A percentile compares a stretch with the other conserved stretches of the same genome.
Evolutionary conservation across 2,888 invertebrate species (phyloP).

Genomic region (Acleris literana): DNA sequence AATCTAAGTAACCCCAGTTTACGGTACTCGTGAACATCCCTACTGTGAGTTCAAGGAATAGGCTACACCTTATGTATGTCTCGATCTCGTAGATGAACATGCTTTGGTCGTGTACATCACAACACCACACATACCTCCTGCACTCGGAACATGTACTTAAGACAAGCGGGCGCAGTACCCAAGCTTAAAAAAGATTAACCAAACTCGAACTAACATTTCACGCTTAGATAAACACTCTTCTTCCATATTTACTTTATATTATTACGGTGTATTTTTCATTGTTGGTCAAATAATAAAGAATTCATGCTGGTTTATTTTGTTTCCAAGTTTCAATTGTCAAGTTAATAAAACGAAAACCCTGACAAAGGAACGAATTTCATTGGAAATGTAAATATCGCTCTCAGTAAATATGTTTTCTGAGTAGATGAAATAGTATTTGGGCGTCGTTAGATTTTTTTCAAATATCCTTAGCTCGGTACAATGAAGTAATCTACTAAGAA

Average conservation of each 20-base stretch:
- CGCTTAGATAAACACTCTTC: not conserved
- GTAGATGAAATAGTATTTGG: not conserved
- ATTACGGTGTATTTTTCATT: too few relatives aligned
- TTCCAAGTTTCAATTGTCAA: not conserved
- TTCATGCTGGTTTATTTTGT: not conserved
- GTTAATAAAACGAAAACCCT: conserved; percentile 3
- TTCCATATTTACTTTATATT: not conserved
- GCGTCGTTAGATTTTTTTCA: not conserved
- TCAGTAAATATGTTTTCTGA: too few relatives aligned
- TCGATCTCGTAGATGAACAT: too few relatives aligned
- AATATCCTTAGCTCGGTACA: not conserved
- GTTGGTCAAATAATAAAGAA: too few relatives aligned
- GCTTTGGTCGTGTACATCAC: not conserved
- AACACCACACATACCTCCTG: not conserved
- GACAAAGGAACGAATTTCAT: not conserved
- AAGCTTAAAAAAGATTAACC: conserved; percentile 1
- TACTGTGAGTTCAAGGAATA: too few relatives aligned
- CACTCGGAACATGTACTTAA: not conserved
- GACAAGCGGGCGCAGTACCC: conserved; percentile 3
- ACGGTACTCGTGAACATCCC: too few relatives aligned
- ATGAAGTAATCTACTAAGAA: conserved; percentile 2
- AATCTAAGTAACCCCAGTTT: too few relatives aligned
- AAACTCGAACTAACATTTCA: conserved; percentile 4
- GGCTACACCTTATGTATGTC: too few relatives aligned
- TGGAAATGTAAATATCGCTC: conserved; percentile 1